phyloP scores from a whole-genome alignment of 2,113 vertebrate species.

The Himantopus leucocephalus region DNA sequence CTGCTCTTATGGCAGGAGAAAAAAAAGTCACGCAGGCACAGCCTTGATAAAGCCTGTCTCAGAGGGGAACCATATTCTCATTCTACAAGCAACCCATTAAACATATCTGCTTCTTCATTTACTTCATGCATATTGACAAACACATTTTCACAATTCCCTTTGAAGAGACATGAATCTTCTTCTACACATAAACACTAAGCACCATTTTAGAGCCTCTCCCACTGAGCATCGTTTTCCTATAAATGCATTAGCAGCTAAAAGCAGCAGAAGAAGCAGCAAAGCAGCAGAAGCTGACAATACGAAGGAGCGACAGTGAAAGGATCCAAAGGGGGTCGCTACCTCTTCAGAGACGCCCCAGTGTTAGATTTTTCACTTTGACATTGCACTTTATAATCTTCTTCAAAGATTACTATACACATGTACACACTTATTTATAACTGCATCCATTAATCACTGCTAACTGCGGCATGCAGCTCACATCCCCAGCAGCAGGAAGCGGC shows the following conservation, averaged over 20 bases:
- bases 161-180: not conserved
- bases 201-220: not conserved
- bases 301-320: not conserved
- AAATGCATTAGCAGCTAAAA: not conserved
- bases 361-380: not conserved
- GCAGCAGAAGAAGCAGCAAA: too few relatives aligned
- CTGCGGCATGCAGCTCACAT: not conserved
- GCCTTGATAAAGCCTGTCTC: not conserved
- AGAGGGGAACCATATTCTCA: not conserved
- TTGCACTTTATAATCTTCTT: not conserved
- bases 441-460: not conserved
- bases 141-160: not conserved
- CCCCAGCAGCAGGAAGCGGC: not conserved
- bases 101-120: not conserved
- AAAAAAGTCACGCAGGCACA: not conserved
- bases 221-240: not conserved
- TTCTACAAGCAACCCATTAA: not conserved
- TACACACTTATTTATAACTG: not conserved
- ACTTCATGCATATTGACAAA: not conserved
- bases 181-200: not conserved
- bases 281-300: rapidly evolving
- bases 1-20: not conserved
- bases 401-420: not conserved
- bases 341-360: not conserved
- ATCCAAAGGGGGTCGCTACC: not conserved